phyloP scores from a whole-genome alignment of 2,888 invertebrate genomes.

The Drosophila prolongata region DNA sequence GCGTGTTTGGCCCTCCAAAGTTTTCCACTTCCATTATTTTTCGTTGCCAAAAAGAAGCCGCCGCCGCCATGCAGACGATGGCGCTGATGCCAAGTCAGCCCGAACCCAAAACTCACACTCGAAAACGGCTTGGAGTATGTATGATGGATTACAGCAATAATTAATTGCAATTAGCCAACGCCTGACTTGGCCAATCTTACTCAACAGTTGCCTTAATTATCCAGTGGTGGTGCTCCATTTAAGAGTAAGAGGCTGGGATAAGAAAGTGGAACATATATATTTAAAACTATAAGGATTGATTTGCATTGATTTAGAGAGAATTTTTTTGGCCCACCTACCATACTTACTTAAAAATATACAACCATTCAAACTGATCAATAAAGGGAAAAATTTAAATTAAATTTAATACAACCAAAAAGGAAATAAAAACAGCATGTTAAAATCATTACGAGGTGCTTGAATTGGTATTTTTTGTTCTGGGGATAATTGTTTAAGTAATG shows the following conservation, averaged over 20 bases:
- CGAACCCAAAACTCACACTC: constrained; percentile 36
- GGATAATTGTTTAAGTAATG: too few relatives aligned
- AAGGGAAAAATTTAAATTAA: too few relatives aligned
- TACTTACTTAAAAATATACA: too few relatives aligned
- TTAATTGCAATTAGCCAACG: constrained; percentile 72
- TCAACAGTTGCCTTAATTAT: constrained; percentile 21
- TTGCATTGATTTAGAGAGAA: neutral
- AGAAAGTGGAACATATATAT: neutral
- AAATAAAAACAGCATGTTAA: too few relatives aligned
- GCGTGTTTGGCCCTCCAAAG: constrained; percentile 57
- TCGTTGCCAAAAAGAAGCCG: constrained; percentile 62
- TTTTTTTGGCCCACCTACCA: too few relatives aligned
- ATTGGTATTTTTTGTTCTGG: too few relatives aligned
- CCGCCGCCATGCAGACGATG: constrained; percentile 32
- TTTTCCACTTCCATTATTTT: constrained; percentile 39
- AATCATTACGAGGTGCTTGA: too few relatives aligned
- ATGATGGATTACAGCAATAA: constrained; percentile 76
- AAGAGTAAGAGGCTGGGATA: constrained; percentile 1
- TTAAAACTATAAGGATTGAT: neutral
- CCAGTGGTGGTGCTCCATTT: constrained; percentile 32
- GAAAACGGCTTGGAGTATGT: constrained; percentile 44
- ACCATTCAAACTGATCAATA: too few relatives aligned
- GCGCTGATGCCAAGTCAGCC: constrained; percentile 36
- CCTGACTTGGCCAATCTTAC: constrained; percentile 44
- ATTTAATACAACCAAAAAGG: too few relatives aligned